Evolutionary conservation across 2,888 invertebrate species (phyloP).

Genomic region (Agrochola circellaris): DNA sequence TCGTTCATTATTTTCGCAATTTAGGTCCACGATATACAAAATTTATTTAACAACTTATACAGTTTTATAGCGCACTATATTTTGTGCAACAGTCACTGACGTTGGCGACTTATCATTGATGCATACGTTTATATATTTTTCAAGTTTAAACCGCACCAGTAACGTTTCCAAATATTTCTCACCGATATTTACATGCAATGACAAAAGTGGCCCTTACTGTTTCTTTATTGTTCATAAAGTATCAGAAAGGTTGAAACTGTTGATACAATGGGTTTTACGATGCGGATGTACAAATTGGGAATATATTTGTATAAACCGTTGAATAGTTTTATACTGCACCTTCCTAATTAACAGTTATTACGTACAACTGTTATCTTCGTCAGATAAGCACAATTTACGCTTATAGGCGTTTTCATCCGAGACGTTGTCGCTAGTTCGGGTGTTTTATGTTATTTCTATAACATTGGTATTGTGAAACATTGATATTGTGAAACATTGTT

Average conservation of each 20-base stretch:
- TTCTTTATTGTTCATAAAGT: conserved; percentile 51
- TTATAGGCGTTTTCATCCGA: conserved; percentile 40
- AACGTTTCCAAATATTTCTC: conserved; percentile 39
- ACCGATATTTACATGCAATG: conserved; percentile 38
- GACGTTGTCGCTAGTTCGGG: neutral
- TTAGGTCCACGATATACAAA: conserved; percentile 1
- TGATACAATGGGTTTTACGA: conserved; percentile 58
- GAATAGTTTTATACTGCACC: conserved; percentile 46
- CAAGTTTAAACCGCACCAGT: conserved; percentile 12
- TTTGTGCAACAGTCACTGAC: conserved; percentile 14
- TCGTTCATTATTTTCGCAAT: conserved; percentile 9
- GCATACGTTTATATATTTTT: conserved; percentile 22
- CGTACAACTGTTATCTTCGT: conserved; percentile 42
- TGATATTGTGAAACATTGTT: conserved; percentile 37
- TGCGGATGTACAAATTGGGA: conserved; percentile 59
- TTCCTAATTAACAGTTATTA: conserved; percentile 60
- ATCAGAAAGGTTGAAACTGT: conserved; percentile 49
- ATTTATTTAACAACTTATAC: conserved; percentile 12
- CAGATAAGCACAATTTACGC: conserved; percentile 53
- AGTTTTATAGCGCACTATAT: conserved; percentile 39
- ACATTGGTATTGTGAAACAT: conserved; percentile 30
- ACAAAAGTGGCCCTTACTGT: conserved; percentile 34
- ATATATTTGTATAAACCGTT: conserved; percentile 37
- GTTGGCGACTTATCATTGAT: conserved; percentile 17
- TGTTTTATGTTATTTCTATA: conserved; percentile 46